Evolutionary conservation across 2,113 vertebrate genomes (phyloP).

Genomic region (Madoqua kirkii): DNA sequence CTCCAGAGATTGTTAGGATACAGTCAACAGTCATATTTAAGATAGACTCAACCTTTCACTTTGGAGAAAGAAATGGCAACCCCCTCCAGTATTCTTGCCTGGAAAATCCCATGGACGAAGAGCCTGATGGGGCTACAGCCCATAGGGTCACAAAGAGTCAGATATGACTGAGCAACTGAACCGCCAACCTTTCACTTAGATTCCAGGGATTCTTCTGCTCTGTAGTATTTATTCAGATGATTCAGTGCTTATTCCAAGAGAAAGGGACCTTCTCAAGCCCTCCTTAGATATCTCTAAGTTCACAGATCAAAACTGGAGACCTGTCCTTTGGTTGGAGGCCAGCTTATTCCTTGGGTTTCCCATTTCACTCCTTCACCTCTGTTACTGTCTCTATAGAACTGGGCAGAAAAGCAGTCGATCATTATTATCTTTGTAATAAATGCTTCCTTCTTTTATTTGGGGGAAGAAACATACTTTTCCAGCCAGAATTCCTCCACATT

Average conservation of each 20-base stretch:
- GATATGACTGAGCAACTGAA: neutral
- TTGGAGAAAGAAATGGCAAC: neutral
- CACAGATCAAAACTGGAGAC: neutral
- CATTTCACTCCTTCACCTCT: neutral
- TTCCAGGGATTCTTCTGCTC: neutral
- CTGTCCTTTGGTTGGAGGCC: neutral
- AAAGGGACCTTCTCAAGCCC: neutral
- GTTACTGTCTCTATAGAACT: neutral
- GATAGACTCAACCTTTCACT: neutral
- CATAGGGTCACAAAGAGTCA: neutral
- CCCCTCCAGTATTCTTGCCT: neutral
- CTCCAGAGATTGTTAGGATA: neutral
- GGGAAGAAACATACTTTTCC: neutral
- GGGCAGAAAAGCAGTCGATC: neutral
- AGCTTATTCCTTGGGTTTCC: neutral
- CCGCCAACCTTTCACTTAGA: neutral
- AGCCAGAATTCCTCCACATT: neutral
- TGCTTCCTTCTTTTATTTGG: neutral
- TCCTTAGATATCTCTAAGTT: neutral
- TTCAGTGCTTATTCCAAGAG: neutral
- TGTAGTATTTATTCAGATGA: conserved; percentile 38
- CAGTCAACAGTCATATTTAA: neutral
- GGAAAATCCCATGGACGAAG: neutral
- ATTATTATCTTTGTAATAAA: neutral
- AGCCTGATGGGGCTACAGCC: neutral